phyloP scores from a whole-genome alignment of 2,113 vertebrate genomes.

The Apodemus speciosus region DNA sequence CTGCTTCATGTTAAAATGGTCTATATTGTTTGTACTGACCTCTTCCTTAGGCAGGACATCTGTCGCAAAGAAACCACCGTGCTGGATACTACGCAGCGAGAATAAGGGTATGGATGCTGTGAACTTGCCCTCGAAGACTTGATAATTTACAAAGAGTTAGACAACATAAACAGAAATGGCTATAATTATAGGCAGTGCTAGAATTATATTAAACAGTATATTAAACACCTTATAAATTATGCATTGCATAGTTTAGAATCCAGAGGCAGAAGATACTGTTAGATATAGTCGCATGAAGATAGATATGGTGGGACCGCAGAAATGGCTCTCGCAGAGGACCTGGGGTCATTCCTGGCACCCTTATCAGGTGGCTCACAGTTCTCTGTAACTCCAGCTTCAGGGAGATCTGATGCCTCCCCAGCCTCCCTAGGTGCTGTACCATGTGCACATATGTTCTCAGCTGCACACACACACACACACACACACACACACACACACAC shows the following conservation, averaged over 20 bases:
- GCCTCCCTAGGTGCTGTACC: neutral
- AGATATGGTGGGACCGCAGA: neutral
- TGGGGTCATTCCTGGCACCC: neutral
- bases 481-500: neutral
- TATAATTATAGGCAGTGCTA: slow-evolving; percentile 28
- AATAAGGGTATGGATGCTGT: neutral
- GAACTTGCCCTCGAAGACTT: slow-evolving; percentile 29
- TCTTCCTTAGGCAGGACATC: slow-evolving; percentile 37
- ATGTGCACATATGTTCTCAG: neutral
- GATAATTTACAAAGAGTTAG: slow-evolving; percentile 36
- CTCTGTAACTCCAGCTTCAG: neutral
- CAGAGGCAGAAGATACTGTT: neutral
- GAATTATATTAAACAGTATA: slow-evolving; percentile 51
- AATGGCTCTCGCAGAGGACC: neutral
- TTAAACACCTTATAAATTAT: slow-evolving; percentile 58
- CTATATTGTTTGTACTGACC: neutral
- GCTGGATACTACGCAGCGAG: neutral
- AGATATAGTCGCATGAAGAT: neutral
- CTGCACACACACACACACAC: too few relatives aligned
- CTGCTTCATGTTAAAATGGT: neutral
- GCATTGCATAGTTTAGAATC: slow-evolving; percentile 21
- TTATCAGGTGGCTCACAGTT: neutral
- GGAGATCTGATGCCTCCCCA: neutral
- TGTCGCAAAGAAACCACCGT: neutral
- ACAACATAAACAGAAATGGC: slow-evolving; percentile 59